phyloP scores from a whole-genome alignment of 1,140 invertebrate genomes.

The Drosophila tsacasi region DNA sequence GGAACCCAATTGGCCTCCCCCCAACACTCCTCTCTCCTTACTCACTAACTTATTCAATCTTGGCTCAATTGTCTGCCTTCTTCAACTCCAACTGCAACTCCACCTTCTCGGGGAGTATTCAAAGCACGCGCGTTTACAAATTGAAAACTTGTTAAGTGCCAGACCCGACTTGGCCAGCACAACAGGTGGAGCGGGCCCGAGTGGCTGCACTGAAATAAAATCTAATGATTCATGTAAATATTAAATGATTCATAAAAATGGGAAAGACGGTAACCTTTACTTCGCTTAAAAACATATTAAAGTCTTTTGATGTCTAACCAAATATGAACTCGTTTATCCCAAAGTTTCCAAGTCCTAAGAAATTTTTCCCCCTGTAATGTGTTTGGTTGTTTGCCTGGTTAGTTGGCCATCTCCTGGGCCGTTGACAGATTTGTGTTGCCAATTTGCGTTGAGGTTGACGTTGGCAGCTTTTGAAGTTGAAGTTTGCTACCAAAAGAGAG shows the following conservation, averaged over 20 bases:
- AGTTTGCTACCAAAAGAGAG: constrained; percentile 47
- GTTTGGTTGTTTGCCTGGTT: constrained; percentile 24
- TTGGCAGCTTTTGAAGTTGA: constrained; percentile 35
- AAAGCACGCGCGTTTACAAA: constrained; percentile 83
- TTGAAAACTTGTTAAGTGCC: constrained; percentile 80
- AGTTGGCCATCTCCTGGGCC: constrained; percentile 31
- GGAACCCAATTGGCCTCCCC: constrained; percentile 51
- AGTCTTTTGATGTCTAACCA: not conserved
- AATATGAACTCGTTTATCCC: not conserved
- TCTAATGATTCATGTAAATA: not conserved
- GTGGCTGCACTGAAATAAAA: constrained; percentile 15
- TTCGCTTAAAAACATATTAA: not conserved
- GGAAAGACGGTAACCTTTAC: not conserved
- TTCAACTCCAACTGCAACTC: constrained; percentile 32
- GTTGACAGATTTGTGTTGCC: constrained; percentile 78
- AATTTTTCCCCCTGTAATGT: not conserved
- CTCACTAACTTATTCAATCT: constrained; percentile 45
- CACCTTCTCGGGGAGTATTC: constrained; percentile 61
- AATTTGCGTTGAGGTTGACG: constrained; percentile 62
- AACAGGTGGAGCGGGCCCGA: constrained; percentile 61
- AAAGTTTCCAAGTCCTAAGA: not conserved
- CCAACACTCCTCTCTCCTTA: not conserved
- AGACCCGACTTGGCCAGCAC: constrained; percentile 43
- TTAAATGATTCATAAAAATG: not conserved
- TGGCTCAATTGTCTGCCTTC: constrained; percentile 54